Percentiles rank a stretch among this genome's conserved stretches.
Conservation (phyloP, 2,888 invertebrate species). For the Drosophila eohydei region DNA sequence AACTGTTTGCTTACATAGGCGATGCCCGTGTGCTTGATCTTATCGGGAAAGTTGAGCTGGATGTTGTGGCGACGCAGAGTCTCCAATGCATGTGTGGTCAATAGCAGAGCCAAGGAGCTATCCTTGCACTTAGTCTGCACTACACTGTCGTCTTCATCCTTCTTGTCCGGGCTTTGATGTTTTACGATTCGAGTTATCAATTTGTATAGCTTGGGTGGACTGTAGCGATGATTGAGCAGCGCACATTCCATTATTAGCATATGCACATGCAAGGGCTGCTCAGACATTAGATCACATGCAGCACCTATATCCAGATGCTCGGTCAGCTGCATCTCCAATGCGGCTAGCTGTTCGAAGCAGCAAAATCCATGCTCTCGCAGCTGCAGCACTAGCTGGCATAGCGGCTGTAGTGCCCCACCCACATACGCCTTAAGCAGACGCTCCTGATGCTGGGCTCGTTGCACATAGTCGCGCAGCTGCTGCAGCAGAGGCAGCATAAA, state of each 20-base stretch:
- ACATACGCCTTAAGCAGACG: conserved; percentile 61
- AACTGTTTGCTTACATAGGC: conserved; percentile 58
- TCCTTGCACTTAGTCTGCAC: not conserved
- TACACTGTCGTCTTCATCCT: not conserved
- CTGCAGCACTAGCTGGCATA: conserved; percentile 68
- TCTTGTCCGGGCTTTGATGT: not conserved
- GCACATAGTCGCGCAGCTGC: conserved; percentile 65
- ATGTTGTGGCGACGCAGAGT: conserved; percentile 81
- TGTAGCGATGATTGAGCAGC: conserved; percentile 67
- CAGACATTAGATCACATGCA: conserved; percentile 18
- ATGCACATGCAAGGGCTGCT: conserved; percentile 67
- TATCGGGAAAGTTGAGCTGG: conserved; percentile 46
- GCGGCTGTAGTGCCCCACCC: conserved; percentile 43
- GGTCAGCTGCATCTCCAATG: conserved; percentile 68
- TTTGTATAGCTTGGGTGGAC: conserved; percentile 14
- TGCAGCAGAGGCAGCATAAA: conserved; percentile 66
- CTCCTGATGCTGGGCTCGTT: conserved; percentile 59
- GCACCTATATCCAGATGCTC: not conserved
- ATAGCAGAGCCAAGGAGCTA: not conserved
- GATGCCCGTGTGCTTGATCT: conserved; percentile 21
- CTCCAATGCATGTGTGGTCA: conserved; percentile 65
- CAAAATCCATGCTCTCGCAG: conserved; percentile 60
- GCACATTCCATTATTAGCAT: conserved; percentile 73
- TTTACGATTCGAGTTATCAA: conserved; percentile 43
- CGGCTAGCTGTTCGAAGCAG: conserved; percentile 77